Base-by-base conservation (phyloP, 2,888 invertebrate genomes). In the Dolichomitus sp. region DNA sequence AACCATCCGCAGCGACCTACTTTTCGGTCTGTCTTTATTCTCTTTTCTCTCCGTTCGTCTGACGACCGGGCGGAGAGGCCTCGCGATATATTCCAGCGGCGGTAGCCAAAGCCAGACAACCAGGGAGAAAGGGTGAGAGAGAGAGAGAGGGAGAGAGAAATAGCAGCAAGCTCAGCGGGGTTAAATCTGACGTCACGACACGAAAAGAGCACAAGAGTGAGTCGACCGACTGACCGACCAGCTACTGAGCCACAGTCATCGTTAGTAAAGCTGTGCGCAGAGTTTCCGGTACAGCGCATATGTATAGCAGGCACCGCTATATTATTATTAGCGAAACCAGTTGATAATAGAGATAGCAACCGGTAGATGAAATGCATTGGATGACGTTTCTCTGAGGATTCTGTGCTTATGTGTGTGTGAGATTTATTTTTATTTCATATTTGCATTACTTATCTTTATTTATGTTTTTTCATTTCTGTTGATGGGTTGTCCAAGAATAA, bases 221-320 rank as follows among this genome's bases (percentile, higher is more conserved):
- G 61, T n/a, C 80, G 76, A 80, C 79, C 82, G 82, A 80, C 59
- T 81, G 79, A 84, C 84, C 84, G 80, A 76, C 79, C 72, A 77
- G 52, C 74, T 61, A 52, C 42, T 63, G 66, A 63, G 78, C 69
- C 40, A 12, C 63, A 63, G 23, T 57, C 66, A 57, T 37, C 6
- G 19, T 61, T 73, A 57, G 78, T 69, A 48, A 66, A 72, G 77
- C 68, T 77, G 77, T 63, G 73, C 52, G 48, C 61, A 17, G 68
- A 77, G 48, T 66, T 80, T 83, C 80, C 76, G 75, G 76, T 73
- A 59, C 33, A n/a, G 59, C 19, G 37, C 19, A 69, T 75, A 27
- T 54, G 19, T n/a, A 66, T 45, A 57, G 9, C 27, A 23, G 57
- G 4, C 27, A 23, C 40, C 6, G 33, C 50, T 50, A 30, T 57